Evolutionary conservation across 2,797 vertebrate genomes (phyloP).

Genomic region (Knipowitschia caucasica): DNA sequence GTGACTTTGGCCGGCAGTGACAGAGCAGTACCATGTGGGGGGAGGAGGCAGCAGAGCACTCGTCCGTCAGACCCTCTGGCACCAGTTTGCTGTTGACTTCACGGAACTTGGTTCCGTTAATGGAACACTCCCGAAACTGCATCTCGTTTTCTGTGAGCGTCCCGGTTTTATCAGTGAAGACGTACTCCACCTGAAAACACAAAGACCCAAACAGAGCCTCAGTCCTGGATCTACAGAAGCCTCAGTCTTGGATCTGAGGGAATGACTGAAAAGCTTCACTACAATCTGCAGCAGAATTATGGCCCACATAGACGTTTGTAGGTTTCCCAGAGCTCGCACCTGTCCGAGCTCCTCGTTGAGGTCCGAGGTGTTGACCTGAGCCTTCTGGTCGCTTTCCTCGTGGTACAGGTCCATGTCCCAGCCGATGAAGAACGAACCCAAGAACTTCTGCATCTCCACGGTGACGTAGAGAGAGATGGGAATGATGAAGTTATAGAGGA

Average conservation of each 20-base stretch:
- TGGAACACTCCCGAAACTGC: conserved; percentile 95
- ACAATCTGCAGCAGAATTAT: no score
- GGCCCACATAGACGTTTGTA: no score
- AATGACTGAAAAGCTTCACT: no score
- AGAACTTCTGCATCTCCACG: conserved; percentile 98
- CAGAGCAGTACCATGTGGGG: conserved; percentile 77
- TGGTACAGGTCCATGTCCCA: conserved; percentile 98
- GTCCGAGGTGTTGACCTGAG: conserved; percentile 98
- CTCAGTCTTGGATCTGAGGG: no score
- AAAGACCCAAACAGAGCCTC: no score
- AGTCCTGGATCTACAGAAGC: no score
- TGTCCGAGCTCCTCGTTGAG: conserved; percentile 98
- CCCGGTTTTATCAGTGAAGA: conserved; percentile 97
- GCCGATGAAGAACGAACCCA: conserved; percentile 96
- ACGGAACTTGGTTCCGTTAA: conserved; percentile 92
- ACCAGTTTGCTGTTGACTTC: conserved; percentile 91
- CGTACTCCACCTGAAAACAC: conserved; percentile 87
- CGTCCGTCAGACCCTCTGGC: conserved; percentile 88
- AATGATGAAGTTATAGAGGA: conserved; percentile 98
- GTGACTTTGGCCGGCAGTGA: no score
- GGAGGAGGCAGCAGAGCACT: conserved; percentile 77
- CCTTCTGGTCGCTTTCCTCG: conserved; percentile 91
- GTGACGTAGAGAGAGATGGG: conserved; percentile 98
- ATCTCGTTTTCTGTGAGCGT: conserved; percentile 98
- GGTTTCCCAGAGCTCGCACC: no score